Base-by-base conservation (phyloP, 2,797 vertebrate species). In the Hirundo rustica region DNA sequence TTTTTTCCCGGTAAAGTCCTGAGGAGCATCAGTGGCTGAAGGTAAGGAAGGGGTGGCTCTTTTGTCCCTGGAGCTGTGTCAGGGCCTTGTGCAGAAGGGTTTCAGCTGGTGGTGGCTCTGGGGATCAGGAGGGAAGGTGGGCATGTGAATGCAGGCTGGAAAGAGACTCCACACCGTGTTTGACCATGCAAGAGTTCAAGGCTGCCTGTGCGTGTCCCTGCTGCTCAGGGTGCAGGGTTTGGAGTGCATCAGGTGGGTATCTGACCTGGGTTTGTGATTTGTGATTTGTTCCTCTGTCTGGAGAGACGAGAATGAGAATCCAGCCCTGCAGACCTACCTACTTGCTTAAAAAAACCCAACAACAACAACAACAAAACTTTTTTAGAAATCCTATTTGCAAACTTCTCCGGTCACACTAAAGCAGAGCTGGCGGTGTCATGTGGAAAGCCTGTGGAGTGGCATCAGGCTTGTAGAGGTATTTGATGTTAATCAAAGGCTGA, bases 351-450 rank as follows among this genome's bases (percentile, higher is more conserved):
- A 25, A 57, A 70, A n/a, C n/a, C n/a, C n/a, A n/a, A 11, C 5
- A 40, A 36, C 10, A 36, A 10, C 36, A 36, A 36, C 36, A 36
- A 36, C 36, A 36, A 36, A 36, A 36, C 36, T 36, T 36, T 21
- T 32, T 79, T 0, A 0, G 16, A 79, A 16, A 22, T 10, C 4
- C 16, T n/a, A 44, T 72, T 86, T 87, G 44, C 80, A 91, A 81
- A 75, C 44, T 16, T 85, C 38, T 79, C 71, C 73, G 78, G 60
- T 89, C 47, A 58, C 44, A 16, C 54, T 40, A 8, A 50, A 32
- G 67, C 47, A 89, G 75, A 30, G 29, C 23, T 20, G n/a, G 50
- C 0, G 0, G 67, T 79, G 48, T 60, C 0, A 0, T 0, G 11
- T 74, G 89, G 89, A 67, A 89, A 79, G 75, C 8, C 78, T 91